phyloP scores from a whole-genome alignment of 2,797 vertebrate species.

The Lutjanus argentimaculatus region DNA sequence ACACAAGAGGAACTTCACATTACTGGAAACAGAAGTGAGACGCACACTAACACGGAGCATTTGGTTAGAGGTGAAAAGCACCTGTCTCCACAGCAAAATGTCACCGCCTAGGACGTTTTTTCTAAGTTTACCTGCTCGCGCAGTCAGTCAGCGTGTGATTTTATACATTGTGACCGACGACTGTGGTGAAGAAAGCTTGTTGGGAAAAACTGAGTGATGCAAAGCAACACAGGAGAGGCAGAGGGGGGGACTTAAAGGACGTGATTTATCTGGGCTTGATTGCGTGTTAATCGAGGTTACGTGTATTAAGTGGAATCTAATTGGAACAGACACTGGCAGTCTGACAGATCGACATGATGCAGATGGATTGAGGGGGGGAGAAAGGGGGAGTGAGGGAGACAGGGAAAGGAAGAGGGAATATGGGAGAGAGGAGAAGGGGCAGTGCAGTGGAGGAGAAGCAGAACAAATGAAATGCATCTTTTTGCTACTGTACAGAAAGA shows the following conservation, averaged over 20 bases:
- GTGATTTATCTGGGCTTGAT: conserved; percentile 94
- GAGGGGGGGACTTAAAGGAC: conserved; percentile 88
- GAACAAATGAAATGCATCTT: conserved; percentile 47
- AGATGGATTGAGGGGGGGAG: conserved; percentile 88
- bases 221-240: conserved; percentile 85
- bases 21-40: conserved; percentile 47
- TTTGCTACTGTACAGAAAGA: conserved; percentile 33
- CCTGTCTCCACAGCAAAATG: conserved; percentile 41
- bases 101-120: conserved; percentile 49
- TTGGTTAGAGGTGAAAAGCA: conserved; percentile 56
- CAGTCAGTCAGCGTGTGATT: conserved; percentile 61
- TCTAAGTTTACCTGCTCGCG: conserved; percentile 51
- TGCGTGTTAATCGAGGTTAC: conserved; percentile 94
- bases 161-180: conserved; percentile 68
- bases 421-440: conserved; percentile 47
- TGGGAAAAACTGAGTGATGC: conserved; percentile 86
- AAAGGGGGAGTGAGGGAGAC: conserved; percentile 58
- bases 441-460: conserved; percentile 38
- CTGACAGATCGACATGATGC: conserved; percentile 93
- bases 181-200: conserved; percentile 72
- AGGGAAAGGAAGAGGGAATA: conserved; percentile 62
- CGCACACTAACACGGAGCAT: conserved; percentile 12
- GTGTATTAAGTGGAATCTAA: conserved; percentile 94
- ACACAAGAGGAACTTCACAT: conserved; percentile 62
- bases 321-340: conserved; percentile 93